Percentiles rank a stretch among this genome's conserved stretches.
Conservation (phyloP, 2,113 vertebrate species). For the Tachysurus fulvidraco region DNA sequence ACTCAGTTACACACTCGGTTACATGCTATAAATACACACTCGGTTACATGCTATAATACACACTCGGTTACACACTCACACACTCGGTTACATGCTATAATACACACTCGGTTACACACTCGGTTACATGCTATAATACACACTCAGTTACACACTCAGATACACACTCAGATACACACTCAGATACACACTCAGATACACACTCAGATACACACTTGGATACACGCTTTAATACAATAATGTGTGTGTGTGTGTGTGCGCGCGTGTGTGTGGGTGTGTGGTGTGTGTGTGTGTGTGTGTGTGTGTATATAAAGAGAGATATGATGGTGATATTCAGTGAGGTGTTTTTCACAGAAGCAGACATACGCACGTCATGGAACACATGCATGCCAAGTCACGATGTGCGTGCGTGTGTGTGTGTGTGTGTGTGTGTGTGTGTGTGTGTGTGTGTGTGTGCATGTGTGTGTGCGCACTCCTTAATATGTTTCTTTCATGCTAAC, state of each 20-base stretch:
- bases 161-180: no score
- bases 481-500: background rate
- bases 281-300: no score
- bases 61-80: background rate
- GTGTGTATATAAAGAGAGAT: background rate
- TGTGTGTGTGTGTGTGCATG: slow-evolving; percentile 9
- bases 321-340: slow-evolving; percentile 11
- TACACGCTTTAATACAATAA: no score
- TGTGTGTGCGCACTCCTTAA: background rate
- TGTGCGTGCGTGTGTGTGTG: background rate
- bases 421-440: background rate
- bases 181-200: no score
- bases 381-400: slow-evolving; percentile 20
- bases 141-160: no score
- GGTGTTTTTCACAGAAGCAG: background rate
- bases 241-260: background rate
- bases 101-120: background rate
- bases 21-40: no score
- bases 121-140: no score
- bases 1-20: background rate
- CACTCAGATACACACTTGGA: no score
- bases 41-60: background rate
- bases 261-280: no score
- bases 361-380: slow-evolving; percentile 10
- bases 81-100: background rate